Conservation (phyloP, 2,797 vertebrate species). For the Intellagama lesueurii region DNA sequence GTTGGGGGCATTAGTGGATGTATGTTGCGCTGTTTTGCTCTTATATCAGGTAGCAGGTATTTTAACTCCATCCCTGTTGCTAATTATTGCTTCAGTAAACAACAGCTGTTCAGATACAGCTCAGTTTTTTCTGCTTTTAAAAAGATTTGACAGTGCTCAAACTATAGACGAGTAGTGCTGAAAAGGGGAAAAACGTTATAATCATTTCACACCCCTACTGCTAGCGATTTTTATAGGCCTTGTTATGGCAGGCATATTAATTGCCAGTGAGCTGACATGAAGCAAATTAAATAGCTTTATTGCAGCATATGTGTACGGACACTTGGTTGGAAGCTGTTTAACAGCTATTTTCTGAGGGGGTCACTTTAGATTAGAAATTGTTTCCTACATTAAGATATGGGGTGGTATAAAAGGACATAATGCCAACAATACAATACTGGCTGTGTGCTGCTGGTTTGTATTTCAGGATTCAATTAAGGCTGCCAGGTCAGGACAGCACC, state of each 20-base stretch:
- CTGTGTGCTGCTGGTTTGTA: slow-evolving; percentile 32
- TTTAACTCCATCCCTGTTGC: slow-evolving; percentile 54
- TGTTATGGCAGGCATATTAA: slow-evolving; percentile 67
- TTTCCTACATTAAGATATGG: slow-evolving; percentile 50
- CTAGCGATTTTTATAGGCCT: slow-evolving; percentile 66
- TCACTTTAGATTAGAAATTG: slow-evolving; percentile 62
- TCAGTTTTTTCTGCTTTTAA: slow-evolving; percentile 61
- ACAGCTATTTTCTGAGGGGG: slow-evolving; percentile 67
- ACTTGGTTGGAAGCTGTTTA: slow-evolving; percentile 72
- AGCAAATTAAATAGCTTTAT: slow-evolving; percentile 68
- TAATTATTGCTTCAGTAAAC: slow-evolving; percentile 73
- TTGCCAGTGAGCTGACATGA: slow-evolving; percentile 61
- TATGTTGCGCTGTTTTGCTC: background rate
- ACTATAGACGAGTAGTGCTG: slow-evolving; percentile 64
- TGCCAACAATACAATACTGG: slow-evolving; percentile 61
- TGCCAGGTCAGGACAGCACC: no score
- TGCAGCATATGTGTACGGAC: slow-evolving; percentile 62
- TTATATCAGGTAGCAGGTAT: slow-evolving; percentile 57
- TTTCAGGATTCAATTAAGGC: slow-evolving; percentile 46
- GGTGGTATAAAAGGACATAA: slow-evolving; percentile 65
- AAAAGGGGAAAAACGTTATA: slow-evolving; percentile 57
- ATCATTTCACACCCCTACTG: slow-evolving; percentile 71
- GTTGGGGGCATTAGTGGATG: background rate
- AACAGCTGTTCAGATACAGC: slow-evolving; percentile 71
- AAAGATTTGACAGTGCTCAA: slow-evolving; percentile 71